A percentile compares a stretch with the other conserved stretches of the same genome.
Conservation (phyloP, 1,140 invertebrate genomes). For the Drosophila ficusphila region DNA sequence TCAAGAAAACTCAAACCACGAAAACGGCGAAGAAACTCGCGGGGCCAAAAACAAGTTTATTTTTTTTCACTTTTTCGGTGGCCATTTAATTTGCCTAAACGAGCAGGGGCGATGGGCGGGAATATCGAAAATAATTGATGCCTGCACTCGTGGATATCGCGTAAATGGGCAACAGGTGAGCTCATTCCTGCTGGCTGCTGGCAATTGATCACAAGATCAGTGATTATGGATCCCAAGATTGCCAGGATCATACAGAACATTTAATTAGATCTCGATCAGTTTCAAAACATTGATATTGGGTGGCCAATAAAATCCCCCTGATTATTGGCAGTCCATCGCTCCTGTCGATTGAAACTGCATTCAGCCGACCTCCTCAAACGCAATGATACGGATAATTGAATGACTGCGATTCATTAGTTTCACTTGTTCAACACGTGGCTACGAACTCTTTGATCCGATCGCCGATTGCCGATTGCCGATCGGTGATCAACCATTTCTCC, state of each 20-base stretch:
- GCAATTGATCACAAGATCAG: not conserved
- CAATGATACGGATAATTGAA: not conserved
- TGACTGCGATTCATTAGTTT: constrained; percentile 38
- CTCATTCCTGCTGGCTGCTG: not conserved
- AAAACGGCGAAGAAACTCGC: constrained; percentile 3
- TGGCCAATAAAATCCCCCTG: too few relatives aligned
- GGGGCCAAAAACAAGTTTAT: constrained; percentile 31
- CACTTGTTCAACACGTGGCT: constrained; percentile 45
- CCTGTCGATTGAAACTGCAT: not conserved
- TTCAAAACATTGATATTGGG: too few relatives aligned
- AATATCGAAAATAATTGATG: constrained; percentile 19
- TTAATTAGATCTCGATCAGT: too few relatives aligned
- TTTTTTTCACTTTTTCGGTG: constrained; percentile 34
- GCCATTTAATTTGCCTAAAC: constrained; percentile 38
- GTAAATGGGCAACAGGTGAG: not conserved
- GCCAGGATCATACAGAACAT: too few relatives aligned
- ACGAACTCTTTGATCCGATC: not conserved
- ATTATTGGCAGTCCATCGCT: too few relatives aligned
- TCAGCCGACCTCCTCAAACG: not conserved
- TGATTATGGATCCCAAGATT: too few relatives aligned
- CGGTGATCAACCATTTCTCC: constrained; percentile 1
- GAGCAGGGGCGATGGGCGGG: not conserved
- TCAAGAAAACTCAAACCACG: constrained; percentile 6
- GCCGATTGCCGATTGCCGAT: not conserved
- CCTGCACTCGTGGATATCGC: not conserved